Conservation (phyloP, 2,888 invertebrate species). For the Thysanoteuthis rhombus region DNA sequence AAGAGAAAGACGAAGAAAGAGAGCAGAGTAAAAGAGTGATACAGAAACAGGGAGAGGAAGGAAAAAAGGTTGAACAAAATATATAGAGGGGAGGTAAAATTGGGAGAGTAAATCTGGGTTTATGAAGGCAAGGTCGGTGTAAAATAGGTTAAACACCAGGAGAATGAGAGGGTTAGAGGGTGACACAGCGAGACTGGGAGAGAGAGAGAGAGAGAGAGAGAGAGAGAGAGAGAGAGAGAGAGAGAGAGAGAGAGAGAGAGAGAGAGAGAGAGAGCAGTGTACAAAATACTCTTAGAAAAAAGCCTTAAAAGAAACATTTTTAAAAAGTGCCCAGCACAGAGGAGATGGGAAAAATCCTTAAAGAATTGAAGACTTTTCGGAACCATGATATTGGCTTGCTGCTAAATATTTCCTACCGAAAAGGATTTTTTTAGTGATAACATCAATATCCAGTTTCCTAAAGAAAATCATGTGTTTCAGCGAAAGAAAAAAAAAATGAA, state of each 20-base stretch:
- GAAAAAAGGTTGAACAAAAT: too few species aligned
- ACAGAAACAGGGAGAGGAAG: too few species aligned
- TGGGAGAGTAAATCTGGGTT: too few species aligned
- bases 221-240: constrained; percentile 26
- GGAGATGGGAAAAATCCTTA: not conserved
- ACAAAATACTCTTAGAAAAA: not conserved
- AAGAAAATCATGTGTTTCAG: not conserved
- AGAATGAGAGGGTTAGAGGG: too few species aligned
- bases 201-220: not conserved
- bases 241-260: too few species aligned
- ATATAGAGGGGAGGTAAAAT: too few species aligned
- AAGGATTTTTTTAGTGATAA: not conserved
- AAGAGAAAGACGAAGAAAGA: too few species aligned
- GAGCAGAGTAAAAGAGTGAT: too few species aligned
- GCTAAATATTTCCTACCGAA: not conserved
- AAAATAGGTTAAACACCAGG: too few species aligned
- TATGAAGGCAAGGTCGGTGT: too few species aligned
- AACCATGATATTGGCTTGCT: not conserved
- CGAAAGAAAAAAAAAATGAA: not conserved
- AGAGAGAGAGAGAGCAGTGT: not conserved
- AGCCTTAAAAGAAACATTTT: not conserved
- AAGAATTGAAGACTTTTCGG: not conserved
- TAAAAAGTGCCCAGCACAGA: not conserved
- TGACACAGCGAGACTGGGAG: not conserved
- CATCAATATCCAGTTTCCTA: not conserved